Evolutionary conservation across 2,797 vertebrate genomes (phyloP).

Genomic region (Pagetopsis macropterus): DNA sequence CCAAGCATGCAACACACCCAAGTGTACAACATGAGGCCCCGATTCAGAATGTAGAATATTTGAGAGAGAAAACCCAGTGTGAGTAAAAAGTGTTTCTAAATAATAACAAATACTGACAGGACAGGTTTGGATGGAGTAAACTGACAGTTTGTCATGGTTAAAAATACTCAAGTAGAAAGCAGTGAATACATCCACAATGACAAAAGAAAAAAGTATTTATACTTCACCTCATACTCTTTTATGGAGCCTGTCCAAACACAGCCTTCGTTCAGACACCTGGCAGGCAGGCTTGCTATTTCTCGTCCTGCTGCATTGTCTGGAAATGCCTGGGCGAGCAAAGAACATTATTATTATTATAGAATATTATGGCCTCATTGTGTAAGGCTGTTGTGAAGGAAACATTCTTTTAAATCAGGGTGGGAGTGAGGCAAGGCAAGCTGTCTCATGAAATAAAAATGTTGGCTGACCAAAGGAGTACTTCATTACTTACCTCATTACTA

Average conservation of each 20-base stretch:
- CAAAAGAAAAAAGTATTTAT: not conserved
- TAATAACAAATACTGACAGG: not conserved
- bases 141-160: not conserved
- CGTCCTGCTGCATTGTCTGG: conserved; percentile 95
- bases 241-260: conserved; percentile 93
- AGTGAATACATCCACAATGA: not conserved
- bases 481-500: conserved; percentile 84
- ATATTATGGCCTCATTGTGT: conserved; percentile 16
- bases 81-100: not conserved
- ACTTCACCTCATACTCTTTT: conserved; percentile 93
- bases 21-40: no score
- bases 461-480: not conserved
- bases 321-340: conserved; percentile 86
- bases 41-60: not conserved
- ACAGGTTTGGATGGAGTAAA: not conserved
- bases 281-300: conserved; percentile 94
- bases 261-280: conserved; percentile 87
- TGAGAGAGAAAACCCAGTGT: not conserved
- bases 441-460: conserved; percentile 8
- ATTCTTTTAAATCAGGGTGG: not conserved
- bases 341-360: not conserved
- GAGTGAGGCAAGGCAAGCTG: not conserved
- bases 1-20: no score
- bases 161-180: not conserved
- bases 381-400: conserved; percentile 25